Percentiles rank a stretch among this genome's conserved stretches.
These are phyloP conservation scores for Cantharis rufa DNA, from an alignment of 2,888 invertebrate species.

Conservation along the genomic window DNA sequence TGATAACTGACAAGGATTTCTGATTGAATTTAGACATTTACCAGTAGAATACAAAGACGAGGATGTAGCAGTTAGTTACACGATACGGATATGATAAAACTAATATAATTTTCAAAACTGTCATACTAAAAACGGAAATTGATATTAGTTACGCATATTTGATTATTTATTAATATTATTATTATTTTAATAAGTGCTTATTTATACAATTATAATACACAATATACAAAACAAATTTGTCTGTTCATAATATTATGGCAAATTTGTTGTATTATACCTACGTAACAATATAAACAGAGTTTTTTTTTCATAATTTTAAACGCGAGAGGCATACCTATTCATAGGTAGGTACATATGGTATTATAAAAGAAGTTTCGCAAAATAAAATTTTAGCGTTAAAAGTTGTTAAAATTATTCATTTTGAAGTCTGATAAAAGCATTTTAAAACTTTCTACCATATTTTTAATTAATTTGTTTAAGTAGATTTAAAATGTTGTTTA, in stretches of 20 bases:
- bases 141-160: conserved; percentile 29
- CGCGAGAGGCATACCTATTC: not conserved
- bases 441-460: not conserved
- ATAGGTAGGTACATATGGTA: not conserved
- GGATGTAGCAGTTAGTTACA: conserved; percentile 39
- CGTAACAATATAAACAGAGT: not conserved
- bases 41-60: conserved; percentile 33
- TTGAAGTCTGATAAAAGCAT: not conserved
- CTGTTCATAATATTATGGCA: not conserved
- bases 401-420: not conserved
- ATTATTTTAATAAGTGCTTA: conserved; percentile 18
- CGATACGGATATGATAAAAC: conserved; percentile 32
- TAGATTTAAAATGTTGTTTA: not conserved
- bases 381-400: not conserved
- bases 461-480: not conserved
- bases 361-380: not conserved
- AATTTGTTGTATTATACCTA: not conserved
- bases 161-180: conserved; percentile 25
- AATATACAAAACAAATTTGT: not conserved
- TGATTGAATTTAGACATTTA: conserved; percentile 10
- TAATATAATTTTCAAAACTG: conserved; percentile 27
- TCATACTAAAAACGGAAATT: conserved; percentile 21
- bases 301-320: not conserved
- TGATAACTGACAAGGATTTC: conserved; percentile 8
- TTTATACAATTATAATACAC: conserved; percentile 6